Conservation (phyloP, 2,888 invertebrate genomes). For the Drosophila tanythrix region DNA sequence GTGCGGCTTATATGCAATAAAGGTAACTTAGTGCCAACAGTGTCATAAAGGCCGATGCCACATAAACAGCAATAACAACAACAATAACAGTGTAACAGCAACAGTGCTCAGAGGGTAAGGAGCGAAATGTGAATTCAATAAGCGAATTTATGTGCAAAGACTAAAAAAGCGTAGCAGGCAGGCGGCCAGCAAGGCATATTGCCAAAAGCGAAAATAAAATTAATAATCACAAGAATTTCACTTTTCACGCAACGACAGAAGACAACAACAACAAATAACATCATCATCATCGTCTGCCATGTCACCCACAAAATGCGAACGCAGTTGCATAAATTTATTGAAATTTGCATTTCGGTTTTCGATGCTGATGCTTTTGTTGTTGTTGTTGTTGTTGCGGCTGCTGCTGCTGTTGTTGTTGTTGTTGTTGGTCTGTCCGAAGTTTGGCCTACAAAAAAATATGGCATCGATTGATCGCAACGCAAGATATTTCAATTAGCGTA, state of each 20-base stretch:
- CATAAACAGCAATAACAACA: conserved; percentile 61
- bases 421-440: conserved; percentile 36
- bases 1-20: conserved; percentile 80
- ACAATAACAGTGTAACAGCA: conserved; percentile 15
- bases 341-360: conserved; percentile 76
- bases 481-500: conserved; percentile 81
- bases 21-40: conserved; percentile 79
- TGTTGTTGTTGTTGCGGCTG: neutral
- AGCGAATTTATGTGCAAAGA: conserved; percentile 60
- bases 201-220: conserved; percentile 80
- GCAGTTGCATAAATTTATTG: conserved; percentile 80
- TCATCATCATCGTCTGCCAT: conserved; percentile 60
- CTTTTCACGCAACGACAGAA: conserved; percentile 75
- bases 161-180: conserved; percentile 63
- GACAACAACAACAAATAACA: conserved; percentile 36
- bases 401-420: conserved; percentile 29
- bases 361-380: conserved; percentile 39
- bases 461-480: conserved; percentile 81
- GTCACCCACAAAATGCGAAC: conserved; percentile 74
- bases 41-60: conserved; percentile 76
- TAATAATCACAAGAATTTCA: conserved; percentile 81
- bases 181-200: conserved; percentile 46
- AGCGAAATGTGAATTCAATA: conserved; percentile 64
- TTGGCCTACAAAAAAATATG: conserved; percentile 79
- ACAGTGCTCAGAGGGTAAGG: conserved; percentile 10